A percentile compares a stretch with the other conserved stretches of the same genome.
Evolutionary conservation across 2,888 invertebrate genomes (phyloP).

Genomic region (Ferrisia virgata): DNA sequence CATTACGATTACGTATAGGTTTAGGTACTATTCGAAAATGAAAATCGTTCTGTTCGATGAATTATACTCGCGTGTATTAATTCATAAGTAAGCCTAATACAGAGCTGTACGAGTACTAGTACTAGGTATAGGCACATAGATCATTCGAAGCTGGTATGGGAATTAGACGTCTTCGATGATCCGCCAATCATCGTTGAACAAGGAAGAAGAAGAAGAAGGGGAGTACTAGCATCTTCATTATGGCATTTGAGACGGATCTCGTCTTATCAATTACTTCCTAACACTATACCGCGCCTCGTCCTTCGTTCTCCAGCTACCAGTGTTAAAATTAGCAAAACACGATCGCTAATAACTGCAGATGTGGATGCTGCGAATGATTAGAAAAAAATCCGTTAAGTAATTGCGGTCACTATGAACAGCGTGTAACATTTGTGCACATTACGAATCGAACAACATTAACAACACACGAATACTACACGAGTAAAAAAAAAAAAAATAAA

Average conservation of each 20-base stretch:
- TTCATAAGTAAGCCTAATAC: background rate
- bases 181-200: background rate
- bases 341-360: background rate
- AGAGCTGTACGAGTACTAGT: no score
- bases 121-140: no score
- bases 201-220: background rate
- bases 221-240: background rate
- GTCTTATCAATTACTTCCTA: background rate
- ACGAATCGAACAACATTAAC: background rate
- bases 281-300: background rate
- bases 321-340: slow-evolving; percentile 18
- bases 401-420: slow-evolving; percentile 15
- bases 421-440: background rate
- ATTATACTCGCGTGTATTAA: background rate
- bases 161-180: background rate
- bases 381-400: slow-evolving; percentile 22
- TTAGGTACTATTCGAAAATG: background rate
- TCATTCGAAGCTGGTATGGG: background rate
- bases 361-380: background rate
- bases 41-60: background rate
- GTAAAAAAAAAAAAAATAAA: no score
- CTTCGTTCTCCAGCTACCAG: background rate
- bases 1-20: no score
- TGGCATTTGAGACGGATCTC: background rate
- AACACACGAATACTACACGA: background rate